Conservation (phyloP, 2,888 invertebrate species). For the Drosophila nr. perissopoda region DNA sequence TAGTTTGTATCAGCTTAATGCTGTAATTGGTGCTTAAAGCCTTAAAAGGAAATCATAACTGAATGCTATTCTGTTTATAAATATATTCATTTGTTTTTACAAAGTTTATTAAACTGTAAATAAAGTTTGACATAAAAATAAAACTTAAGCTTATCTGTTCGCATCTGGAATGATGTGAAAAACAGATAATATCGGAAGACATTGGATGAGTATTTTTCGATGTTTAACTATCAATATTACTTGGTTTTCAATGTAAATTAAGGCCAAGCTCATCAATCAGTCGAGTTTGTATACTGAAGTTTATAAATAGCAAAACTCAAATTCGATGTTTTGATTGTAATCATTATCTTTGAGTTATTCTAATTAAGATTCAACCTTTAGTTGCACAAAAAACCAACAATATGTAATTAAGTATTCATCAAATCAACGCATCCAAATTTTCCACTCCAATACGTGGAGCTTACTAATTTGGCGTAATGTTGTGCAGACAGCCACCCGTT, state of each 20-base stretch:
- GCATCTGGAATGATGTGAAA: background rate
- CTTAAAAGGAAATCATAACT: constrained; percentile 4
- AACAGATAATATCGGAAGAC: background rate
- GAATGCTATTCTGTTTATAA: background rate
- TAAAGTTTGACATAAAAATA: background rate
- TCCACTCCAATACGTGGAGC: constrained; percentile 14
- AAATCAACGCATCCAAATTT: constrained; percentile 30
- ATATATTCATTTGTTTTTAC: background rate
- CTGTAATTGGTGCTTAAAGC: constrained; percentile 4
- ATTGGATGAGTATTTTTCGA: constrained; percentile 8
- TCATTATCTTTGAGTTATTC: constrained; percentile 27
- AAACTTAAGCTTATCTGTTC: background rate
- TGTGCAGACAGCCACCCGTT: constrained; percentile 54
- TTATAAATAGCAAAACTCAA: constrained; percentile 35
- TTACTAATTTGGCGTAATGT: constrained; percentile 63
- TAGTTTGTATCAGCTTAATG: constrained; percentile 12
- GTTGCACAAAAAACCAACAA: constrained; percentile 12
- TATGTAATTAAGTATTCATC: constrained; percentile 36
- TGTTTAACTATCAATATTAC: constrained; percentile 14
- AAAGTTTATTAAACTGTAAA: background rate
- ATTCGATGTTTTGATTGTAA: constrained; percentile 12
- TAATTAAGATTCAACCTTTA: constrained; percentile 39
- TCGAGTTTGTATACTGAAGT: background rate
- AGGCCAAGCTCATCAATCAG: constrained; percentile 54
- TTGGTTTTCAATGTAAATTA: constrained; percentile 26